These are phyloP conservation scores for Eonycteris spelaea DNA, from an alignment of 2,113 vertebrate species.

Conservation along the genomic window DNA sequence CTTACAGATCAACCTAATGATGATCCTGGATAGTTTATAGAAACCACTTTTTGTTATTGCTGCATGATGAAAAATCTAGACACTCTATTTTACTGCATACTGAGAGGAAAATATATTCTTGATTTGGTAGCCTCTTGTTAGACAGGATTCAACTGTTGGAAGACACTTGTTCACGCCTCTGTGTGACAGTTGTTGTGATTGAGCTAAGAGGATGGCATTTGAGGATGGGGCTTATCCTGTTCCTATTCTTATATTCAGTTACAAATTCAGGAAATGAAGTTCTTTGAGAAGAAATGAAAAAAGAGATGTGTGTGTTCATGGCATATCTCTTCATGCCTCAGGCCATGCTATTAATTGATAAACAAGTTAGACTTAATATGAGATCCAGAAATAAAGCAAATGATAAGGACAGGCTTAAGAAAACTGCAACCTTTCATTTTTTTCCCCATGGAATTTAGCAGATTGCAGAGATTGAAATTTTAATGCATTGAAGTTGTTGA, in stretches of 20 bases:
- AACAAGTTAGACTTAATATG: neutral
- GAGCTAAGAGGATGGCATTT: neutral
- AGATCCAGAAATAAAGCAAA: neutral
- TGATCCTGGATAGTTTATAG: neutral
- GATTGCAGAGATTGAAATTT: neutral
- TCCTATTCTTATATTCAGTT: neutral
- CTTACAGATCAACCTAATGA: neutral
- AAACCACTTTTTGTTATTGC: neutral
- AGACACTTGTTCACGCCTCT: neutral
- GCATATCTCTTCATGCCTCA: neutral
- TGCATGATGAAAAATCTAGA: neutral
- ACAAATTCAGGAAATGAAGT: neutral
- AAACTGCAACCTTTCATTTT: neutral
- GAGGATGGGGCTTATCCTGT: neutral
- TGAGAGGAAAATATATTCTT: neutral
- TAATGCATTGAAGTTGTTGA: neutral
- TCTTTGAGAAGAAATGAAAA: neutral
- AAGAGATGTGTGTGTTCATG: neutral
- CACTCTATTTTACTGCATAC: neutral
- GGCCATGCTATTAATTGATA: neutral
- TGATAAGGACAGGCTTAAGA: neutral
- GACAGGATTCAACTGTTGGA: neutral
- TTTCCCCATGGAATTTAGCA: neutral
- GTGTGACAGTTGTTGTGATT: neutral
- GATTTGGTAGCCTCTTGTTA: neutral